Evolutionary conservation across 2,797 vertebrate genomes (phyloP).

Genomic region (Diceros bicornis): DNA sequence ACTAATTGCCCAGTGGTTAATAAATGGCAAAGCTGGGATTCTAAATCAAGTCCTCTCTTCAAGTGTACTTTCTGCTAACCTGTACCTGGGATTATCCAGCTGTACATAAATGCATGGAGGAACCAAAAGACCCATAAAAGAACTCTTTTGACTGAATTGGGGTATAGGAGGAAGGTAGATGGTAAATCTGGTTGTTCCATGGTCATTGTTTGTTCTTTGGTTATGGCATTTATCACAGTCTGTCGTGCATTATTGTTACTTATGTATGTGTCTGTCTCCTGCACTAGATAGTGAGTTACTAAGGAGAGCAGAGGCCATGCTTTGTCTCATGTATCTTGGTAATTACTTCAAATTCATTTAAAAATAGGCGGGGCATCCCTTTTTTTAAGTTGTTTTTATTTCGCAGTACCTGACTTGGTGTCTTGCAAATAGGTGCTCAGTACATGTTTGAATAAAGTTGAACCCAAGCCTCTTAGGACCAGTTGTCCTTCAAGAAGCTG

Average conservation of each 20-base stretch:
- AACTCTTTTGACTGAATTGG: neutral
- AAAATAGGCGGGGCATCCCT: neutral
- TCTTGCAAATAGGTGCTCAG: neutral
- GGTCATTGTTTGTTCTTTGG: neutral
- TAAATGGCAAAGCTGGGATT: neutral
- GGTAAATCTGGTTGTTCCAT: neutral
- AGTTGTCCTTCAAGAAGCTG: slow-evolving; percentile 29
- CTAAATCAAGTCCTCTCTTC: neutral
- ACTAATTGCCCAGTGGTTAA: neutral
- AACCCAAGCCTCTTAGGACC: neutral
- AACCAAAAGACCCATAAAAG: neutral
- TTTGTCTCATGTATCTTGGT: neutral
- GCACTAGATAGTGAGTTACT: neutral
- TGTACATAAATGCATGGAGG: neutral
- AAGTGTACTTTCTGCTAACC: neutral
- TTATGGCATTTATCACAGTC: neutral
- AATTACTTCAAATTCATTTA: slow-evolving; percentile 8
- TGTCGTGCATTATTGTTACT: neutral
- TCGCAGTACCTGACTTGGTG: neutral
- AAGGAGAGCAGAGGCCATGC: neutral
- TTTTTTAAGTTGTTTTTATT: neutral
- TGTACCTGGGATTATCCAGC: neutral
- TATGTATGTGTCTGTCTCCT: neutral
- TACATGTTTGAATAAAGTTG: slow-evolving; percentile 34
- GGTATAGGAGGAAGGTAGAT: neutral